Evolutionary conservation across 2,888 invertebrate species (phyloP), one percentile per base, ranked within the genome.

Genomic region (Lithodes maja): DNA sequence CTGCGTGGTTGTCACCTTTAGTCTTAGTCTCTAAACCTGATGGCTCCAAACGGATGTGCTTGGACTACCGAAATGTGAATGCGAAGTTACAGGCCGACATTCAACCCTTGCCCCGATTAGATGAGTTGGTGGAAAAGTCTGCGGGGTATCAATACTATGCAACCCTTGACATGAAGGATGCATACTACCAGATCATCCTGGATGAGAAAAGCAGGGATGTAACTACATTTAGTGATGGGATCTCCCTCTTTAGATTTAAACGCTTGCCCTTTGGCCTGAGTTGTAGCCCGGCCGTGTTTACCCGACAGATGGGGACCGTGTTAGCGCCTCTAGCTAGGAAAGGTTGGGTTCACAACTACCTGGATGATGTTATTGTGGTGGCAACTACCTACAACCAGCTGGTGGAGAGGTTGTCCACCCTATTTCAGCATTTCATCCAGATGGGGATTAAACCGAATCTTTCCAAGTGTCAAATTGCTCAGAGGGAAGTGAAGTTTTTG

Each of bases 41-140:
- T 17, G 55, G 61, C 2, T 33, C 33, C 54, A 54, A 74, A 54
- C 2, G 1, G 2, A 74, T 54, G 75, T 77, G 53, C 55, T 12
- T 84, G n/a, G 75, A 84, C 2, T 84, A 84, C 52, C 17, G 83
- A 1, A 1, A 53, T 0, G 75, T 84, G 15, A 84, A 81, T 49
- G 68, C 61, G 7, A 3, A 61, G 49, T 12, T 68, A 68, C n/a
- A 17, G 12, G 68, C 33, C 2, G 61, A 82, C 68, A 3, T 81
- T 2, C 53, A 81, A 3, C 81, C 81, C 5, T n/a, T 81, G 15
- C 81, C 81, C 33, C 0, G 68, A 7, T 33, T 81, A 49, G 81
- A 61, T 61, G 61, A 33, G 50, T 49, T 61, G 49, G 49, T 81
- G 12, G 3, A 61, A 49, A 12, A 9, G 33, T 9, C 81, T 17